Evolutionary conservation across 2,113 vertebrate species (phyloP).

Genomic region (Euleptes europaea): DNA sequence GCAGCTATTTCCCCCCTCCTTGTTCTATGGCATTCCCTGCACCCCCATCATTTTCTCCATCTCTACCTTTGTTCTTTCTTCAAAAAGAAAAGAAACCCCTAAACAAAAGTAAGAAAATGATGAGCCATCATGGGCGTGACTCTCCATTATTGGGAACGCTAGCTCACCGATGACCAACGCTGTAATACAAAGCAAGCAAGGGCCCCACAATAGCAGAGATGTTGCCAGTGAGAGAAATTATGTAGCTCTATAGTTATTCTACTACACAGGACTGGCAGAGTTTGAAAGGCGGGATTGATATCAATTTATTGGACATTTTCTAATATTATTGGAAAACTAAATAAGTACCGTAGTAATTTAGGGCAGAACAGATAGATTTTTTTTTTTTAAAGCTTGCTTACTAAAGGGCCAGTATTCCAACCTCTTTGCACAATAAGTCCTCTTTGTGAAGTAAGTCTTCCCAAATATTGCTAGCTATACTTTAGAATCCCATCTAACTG

Average conservation of each 20-base stretch:
- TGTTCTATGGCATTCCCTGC: no score
- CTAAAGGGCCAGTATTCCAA: not conserved
- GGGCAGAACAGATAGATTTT: not conserved
- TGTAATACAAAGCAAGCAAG: not conserved
- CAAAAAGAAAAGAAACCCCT: not conserved
- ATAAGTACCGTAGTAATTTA: not conserved
- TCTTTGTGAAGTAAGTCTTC: not conserved
- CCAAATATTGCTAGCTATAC: slow-evolving; percentile 17
- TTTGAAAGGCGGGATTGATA: no score
- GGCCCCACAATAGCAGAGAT: not conserved
- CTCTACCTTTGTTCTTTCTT: not conserved
- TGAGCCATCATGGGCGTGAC: not conserved
- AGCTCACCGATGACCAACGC: not conserved
- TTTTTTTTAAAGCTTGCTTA: not conserved
- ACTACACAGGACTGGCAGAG: not conserved
- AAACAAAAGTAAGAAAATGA: not conserved
- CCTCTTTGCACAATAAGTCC: slow-evolving; percentile 7
- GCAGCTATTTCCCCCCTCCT: not conserved
- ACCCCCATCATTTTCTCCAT: not conserved
- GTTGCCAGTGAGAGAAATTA: not conserved
- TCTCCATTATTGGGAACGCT: not conserved
- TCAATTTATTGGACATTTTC: not conserved
- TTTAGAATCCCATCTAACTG: slow-evolving; percentile 16
- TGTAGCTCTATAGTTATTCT: slow-evolving; percentile 1
- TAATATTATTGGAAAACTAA: not conserved